Percentiles rank a stretch among this genome's conserved stretches.
Evolutionary conservation across 2,888 invertebrate genomes (phyloP).

Genomic region (Calliscelio sp.): DNA sequence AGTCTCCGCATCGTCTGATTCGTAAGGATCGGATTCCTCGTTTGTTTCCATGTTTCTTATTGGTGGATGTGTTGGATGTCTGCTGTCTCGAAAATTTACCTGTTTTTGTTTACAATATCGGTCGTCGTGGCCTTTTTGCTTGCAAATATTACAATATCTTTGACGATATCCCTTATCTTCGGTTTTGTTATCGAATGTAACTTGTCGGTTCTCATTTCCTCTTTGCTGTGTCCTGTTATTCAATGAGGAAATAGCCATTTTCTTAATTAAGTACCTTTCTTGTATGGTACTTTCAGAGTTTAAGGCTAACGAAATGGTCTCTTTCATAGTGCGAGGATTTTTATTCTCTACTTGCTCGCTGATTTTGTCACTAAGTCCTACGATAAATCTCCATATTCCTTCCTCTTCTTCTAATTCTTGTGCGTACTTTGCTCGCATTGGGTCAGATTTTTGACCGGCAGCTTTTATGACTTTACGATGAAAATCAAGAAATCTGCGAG

Average conservation of each 20-base stretch:
- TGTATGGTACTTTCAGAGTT: slow-evolving; percentile 21
- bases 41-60: neutral
- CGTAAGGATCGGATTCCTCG: slow-evolving; percentile 4
- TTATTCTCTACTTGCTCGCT: slow-evolving; percentile 12
- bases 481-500: too few species aligned
- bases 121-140: neutral
- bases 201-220: too few species aligned
- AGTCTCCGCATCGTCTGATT: slow-evolving; percentile 10
- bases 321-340: slow-evolving; percentile 7
- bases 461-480: slow-evolving; percentile 12
- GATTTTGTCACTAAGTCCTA: neutral
- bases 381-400: neutral
- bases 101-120: neutral
- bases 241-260: neutral
- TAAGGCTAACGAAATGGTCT: slow-evolving; percentile 13
- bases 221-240: too few species aligned
- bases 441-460: neutral
- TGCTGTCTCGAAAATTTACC: neutral
- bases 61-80: neutral
- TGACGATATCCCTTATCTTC: neutral
- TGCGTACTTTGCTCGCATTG: neutral
- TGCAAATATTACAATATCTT: neutral
- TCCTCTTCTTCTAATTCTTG: slow-evolving; percentile 14
- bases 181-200: too few species aligned
- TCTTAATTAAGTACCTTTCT: slow-evolving; percentile 1